phyloP scores from a whole-genome alignment of 1,140 invertebrate genomes.

The Spodoptera litura region DNA sequence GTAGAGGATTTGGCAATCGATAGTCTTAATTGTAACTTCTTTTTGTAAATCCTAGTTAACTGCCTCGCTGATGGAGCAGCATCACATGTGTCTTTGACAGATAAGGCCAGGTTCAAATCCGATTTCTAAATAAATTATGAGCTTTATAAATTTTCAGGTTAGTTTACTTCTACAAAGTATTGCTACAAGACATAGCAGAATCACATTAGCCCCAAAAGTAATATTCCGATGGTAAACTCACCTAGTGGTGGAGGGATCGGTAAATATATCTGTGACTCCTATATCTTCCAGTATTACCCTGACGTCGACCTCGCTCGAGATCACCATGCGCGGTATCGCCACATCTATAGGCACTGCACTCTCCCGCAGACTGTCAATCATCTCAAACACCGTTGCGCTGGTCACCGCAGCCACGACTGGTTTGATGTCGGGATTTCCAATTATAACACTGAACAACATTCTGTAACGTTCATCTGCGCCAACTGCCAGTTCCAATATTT shows the following conservation, averaged over 20 bases:
- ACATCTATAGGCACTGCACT: constrained; percentile 26
- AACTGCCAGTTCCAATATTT: constrained; percentile 27
- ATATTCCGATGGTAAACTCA: not conserved
- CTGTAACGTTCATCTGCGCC: constrained; percentile 16
- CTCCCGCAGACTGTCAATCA: not conserved
- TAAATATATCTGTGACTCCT: constrained; percentile 24
- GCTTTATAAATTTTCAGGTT: too few relatives aligned
- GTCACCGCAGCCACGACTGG: not conserved
- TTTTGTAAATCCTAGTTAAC: too few relatives aligned
- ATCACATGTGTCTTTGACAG: too few relatives aligned
- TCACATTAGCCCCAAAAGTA: too few relatives aligned
- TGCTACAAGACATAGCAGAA: too few relatives aligned
- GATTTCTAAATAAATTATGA: too few relatives aligned
- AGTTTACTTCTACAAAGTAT: not conserved
- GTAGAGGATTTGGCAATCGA: too few relatives aligned
- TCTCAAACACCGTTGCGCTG: not conserved
- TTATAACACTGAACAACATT: constrained; percentile 12
- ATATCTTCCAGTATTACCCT: constrained; percentile 27
- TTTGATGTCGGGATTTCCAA: not conserved
- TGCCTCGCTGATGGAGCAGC: too few relatives aligned
- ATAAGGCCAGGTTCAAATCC: too few relatives aligned
- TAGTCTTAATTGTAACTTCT: too few relatives aligned
- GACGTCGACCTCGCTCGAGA: constrained; percentile 22
- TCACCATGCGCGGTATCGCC: constrained; percentile 9
- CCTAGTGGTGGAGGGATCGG: constrained; percentile 26